Percentiles rank a stretch among this genome's conserved stretches.
These are phyloP conservation scores for Acleris sparsana DNA, from an alignment of 2,888 invertebrate species.

Conservation along the genomic window DNA sequence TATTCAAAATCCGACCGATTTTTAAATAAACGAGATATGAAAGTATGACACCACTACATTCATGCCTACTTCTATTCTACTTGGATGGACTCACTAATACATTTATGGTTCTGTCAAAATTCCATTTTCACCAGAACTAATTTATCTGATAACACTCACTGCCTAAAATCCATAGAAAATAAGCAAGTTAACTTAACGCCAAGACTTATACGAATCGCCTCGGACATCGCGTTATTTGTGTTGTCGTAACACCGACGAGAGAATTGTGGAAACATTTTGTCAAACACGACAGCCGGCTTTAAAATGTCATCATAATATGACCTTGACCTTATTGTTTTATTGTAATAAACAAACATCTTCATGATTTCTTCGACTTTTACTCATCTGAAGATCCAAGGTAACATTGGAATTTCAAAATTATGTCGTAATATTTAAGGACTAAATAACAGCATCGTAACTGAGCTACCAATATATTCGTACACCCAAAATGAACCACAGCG, in stretches of 20 bases:
- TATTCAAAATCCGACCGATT: too few species aligned
- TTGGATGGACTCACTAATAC: too few species aligned
- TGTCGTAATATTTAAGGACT: conserved; percentile 21
- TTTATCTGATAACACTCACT: too few species aligned
- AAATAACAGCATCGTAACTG: conserved; percentile 1
- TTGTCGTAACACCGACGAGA: conserved; percentile 7
- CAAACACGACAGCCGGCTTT: conserved; percentile 8
- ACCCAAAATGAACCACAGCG: not conserved
- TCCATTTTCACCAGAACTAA: too few species aligned
- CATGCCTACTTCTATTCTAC: too few species aligned
- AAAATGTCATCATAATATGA: conserved; percentile 20
- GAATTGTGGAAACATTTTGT: conserved; percentile 22
- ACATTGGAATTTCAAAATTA: not conserved
- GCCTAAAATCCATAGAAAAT: too few species aligned
- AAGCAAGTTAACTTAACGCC: too few species aligned
- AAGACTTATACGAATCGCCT: too few species aligned
- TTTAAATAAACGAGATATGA: too few species aligned
- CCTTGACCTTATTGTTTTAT: conserved; percentile 29
- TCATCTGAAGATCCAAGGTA: conserved; percentile 19
- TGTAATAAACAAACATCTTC: conserved; percentile 17
- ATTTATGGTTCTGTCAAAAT: too few species aligned
- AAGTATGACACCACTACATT: too few species aligned
- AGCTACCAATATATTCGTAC: conserved; percentile 3
- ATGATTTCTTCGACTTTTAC: conserved; percentile 8
- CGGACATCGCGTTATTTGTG: not conserved